These are phyloP conservation scores for Pyrocephalus nanus DNA, from an alignment of 2,797 vertebrate genomes.

Conservation along the genomic window DNA sequence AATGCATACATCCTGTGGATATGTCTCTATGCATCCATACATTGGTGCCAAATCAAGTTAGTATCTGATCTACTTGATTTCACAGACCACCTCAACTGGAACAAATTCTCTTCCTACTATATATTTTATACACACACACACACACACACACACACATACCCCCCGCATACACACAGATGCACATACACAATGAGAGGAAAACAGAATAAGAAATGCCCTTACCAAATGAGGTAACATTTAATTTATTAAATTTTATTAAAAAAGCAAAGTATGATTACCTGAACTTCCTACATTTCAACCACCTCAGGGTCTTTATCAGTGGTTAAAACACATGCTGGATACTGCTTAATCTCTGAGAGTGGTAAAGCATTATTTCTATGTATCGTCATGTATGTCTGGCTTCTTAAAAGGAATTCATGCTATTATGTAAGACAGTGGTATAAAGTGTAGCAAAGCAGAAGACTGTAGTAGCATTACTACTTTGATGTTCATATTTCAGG, in stretches of 20 bases:
- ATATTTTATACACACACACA: conserved; percentile 5
- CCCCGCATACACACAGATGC: neutral
- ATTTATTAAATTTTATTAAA: neutral
- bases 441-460: neutral
- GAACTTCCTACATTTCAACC: neutral
- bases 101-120: conserved; percentile 43
- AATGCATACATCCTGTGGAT: conserved; percentile 75
- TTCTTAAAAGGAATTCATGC: neutral
- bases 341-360: neutral
- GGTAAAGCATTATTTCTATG: conserved; percentile 3
- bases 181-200: neutral
- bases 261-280: neutral
- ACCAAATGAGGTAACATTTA: neutral
- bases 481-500: conserved; percentile 13
- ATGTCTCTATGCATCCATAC: conserved; percentile 73
- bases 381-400: neutral
- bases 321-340: neutral
- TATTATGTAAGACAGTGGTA: conserved; percentile 18
- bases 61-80: conserved; percentile 71
- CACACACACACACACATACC: no score
- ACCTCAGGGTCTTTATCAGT: neutral
- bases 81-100: conserved; percentile 66
- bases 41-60: conserved; percentile 74
- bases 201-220: conserved; percentile 1
- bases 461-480: neutral